A percentile compares a stretch with the other conserved stretches of the same genome.
phyloP scores from a whole-genome alignment of 2,888 invertebrate genomes.

The Rotaria macrura region DNA sequence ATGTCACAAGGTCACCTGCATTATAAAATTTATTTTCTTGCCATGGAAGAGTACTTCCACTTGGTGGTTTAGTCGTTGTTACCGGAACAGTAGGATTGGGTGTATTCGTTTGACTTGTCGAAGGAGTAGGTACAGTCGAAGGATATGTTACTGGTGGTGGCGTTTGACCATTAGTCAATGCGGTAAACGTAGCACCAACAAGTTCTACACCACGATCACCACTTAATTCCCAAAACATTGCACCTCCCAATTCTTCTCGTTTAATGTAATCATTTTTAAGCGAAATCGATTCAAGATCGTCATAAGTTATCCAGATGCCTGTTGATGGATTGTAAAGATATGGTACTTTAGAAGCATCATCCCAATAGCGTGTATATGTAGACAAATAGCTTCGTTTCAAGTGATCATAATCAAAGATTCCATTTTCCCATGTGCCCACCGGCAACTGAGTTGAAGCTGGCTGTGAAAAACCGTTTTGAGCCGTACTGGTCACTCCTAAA shows the following conservation, averaged over 20 bases:
- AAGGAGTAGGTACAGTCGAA: not conserved
- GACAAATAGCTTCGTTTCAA: not conserved
- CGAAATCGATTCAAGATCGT: not conserved
- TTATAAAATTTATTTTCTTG: not conserved
- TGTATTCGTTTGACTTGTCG: not conserved
- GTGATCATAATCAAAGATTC: not conserved
- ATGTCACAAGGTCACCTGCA: not conserved
- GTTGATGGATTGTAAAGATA: not conserved
- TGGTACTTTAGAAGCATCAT: conserved; percentile 10
- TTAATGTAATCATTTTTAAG: not conserved
- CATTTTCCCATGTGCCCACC: conserved; percentile 10
- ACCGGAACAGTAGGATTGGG: not conserved
- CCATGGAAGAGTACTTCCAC: not conserved
- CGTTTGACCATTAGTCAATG: not conserved
- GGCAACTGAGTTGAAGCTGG: not conserved
- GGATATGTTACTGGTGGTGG: not conserved
- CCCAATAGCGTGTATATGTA: not conserved
- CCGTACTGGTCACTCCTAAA: not conserved
- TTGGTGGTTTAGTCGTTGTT: not conserved
- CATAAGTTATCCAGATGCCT: not conserved
- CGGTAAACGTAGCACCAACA: not conserved
- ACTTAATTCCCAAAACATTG: conserved; percentile 16
- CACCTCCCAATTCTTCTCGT: not conserved
- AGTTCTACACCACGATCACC: not conserved
- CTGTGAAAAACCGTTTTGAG: conserved; percentile 6